Conservation (phyloP, 2,797 vertebrate genomes). For the Coracias cyanogaster region DNA sequence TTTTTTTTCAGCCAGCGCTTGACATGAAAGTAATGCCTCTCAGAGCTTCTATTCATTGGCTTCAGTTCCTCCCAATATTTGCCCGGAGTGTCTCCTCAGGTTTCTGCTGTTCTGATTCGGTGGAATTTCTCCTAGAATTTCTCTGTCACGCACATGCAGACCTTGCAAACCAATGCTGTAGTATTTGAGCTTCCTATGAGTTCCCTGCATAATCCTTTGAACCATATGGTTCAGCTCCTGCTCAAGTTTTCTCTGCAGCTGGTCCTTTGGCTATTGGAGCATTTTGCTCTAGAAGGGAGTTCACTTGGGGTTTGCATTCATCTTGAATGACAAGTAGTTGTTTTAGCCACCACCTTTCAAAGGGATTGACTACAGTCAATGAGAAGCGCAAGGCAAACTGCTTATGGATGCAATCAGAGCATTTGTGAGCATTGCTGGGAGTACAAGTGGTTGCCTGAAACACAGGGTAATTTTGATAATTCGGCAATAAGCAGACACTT, state of each 20-base stretch:
- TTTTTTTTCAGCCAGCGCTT: neutral
- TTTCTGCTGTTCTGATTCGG: neutral
- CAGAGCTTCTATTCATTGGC: neutral
- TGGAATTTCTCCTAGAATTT: neutral
- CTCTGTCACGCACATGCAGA: neutral
- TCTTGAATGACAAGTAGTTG: neutral
- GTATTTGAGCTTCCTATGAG: neutral
- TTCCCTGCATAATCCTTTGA: neutral
- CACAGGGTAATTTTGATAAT: neutral
- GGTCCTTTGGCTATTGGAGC: neutral
- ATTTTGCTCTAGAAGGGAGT: neutral
- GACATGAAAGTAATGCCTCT: neutral
- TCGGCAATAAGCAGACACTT: neutral
- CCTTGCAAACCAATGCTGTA: neutral
- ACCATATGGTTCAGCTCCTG: neutral
- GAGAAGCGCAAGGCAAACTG: neutral
- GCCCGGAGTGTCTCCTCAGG: neutral
- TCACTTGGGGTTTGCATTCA: neutral
- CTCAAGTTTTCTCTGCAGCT: neutral
- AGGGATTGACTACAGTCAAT: neutral
- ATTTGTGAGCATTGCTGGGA: neutral
- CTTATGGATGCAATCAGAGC: neutral
- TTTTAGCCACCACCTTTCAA: neutral
- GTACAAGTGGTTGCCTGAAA: neutral
- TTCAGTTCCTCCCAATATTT: neutral